A percentile compares a stretch with the other conserved stretches of the same genome.
These are phyloP conservation scores for Epicampocera succincta DNA, from an alignment of 2,888 invertebrate species.

Conservation along the genomic window DNA sequence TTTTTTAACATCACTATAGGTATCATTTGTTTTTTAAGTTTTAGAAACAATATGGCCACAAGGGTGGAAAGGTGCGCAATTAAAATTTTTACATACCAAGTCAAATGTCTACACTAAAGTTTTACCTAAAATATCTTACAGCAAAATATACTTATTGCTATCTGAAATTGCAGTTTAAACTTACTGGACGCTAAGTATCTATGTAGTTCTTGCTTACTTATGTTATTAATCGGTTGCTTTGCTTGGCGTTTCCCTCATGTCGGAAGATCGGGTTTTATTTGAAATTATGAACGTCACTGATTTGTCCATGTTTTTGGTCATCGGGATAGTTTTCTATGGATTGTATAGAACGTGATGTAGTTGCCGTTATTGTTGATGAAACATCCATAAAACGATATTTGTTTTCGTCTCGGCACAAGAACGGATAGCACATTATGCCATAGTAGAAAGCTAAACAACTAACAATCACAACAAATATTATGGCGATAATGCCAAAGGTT, in stretches of 20 bases:
- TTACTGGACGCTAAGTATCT: too few relatives aligned
- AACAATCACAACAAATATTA: slow-evolving; percentile 78
- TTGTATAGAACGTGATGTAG: slow-evolving; percentile 81
- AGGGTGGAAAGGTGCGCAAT: not conserved
- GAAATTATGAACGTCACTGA: slow-evolving; percentile 53
- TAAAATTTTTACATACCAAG: too few relatives aligned
- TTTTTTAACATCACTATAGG: not conserved
- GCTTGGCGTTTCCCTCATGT: not conserved
- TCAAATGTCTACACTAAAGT: too few relatives aligned
- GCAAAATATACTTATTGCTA: not conserved
- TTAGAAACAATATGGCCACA: slow-evolving; percentile 56
- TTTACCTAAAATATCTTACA: not conserved
- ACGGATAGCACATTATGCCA: slow-evolving; percentile 86
- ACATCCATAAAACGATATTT: slow-evolving; percentile 81
- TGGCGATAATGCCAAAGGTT: slow-evolving; percentile 85
- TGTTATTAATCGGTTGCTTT: not conserved
- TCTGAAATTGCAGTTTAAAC: not conserved
- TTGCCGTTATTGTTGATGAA: slow-evolving; percentile 80
- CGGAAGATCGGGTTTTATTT: slow-evolving; percentile 24
- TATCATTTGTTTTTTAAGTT: slow-evolving; percentile 32
- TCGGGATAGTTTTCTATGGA: slow-evolving; percentile 80
- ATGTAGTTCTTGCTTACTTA: slow-evolving; percentile 13
- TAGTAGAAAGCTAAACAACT: slow-evolving; percentile 83
- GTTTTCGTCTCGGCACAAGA: slow-evolving; percentile 82
- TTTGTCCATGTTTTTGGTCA: slow-evolving; percentile 77